Evolutionary conservation across 2,888 invertebrate species (phyloP).

Genomic region (Tachystola acroxantha): DNA sequence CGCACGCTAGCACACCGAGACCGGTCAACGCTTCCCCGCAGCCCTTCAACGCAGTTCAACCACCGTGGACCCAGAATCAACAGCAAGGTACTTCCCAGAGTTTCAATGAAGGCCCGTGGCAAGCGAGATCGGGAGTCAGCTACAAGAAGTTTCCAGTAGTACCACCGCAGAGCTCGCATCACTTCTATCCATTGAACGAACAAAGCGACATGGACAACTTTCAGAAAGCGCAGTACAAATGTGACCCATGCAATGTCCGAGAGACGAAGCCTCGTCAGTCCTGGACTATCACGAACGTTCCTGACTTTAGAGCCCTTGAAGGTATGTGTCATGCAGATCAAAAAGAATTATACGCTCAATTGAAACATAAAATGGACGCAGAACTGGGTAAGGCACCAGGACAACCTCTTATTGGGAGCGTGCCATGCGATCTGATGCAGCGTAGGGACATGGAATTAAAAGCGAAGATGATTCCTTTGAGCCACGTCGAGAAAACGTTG

Average conservation of each 20-base stretch:
- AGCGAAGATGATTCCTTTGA: conserved; percentile 71
- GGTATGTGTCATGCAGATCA: conserved; percentile 64
- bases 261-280: conserved; percentile 69
- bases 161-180: conserved; percentile 55
- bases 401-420: conserved; percentile 50
- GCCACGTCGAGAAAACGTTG: conserved; percentile 66
- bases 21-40: conserved; percentile 60
- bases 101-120: conserved; percentile 64
- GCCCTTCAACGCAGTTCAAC: conserved; percentile 59
- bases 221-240: conserved; percentile 60
- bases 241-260: conserved; percentile 56
- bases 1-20: conserved; percentile 53
- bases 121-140: conserved; percentile 48
- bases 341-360: conserved; percentile 60
- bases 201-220: conserved; percentile 56
- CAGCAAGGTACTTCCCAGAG: conserved; percentile 44
- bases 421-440: conserved; percentile 58
- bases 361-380: conserved; percentile 69
- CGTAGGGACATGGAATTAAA: conserved; percentile 67
- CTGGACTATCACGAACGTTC: conserved; percentile 70
- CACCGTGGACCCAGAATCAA: conserved; percentile 66
- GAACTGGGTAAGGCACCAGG: conserved; percentile 67
- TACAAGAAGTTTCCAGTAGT: conserved; percentile 66
- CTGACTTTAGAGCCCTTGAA: conserved; percentile 62
- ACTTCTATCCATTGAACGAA: conserved; percentile 59